phyloP scores from a whole-genome alignment of 2,888 invertebrate species.

The Bombylius major region DNA sequence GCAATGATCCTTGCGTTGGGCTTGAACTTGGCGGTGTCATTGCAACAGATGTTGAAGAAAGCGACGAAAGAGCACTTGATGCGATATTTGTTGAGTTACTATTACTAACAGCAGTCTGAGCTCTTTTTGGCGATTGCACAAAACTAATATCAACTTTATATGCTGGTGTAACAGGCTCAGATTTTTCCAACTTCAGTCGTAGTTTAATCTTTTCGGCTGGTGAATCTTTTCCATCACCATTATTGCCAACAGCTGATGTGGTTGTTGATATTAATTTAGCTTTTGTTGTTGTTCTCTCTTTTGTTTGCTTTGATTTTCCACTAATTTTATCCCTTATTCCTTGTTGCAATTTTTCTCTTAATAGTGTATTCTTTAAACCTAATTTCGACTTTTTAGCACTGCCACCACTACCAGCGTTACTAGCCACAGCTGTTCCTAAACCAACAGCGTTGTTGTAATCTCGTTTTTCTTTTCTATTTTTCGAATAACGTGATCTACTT shows the following conservation, averaged over 20 bases:
- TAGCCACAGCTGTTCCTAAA: neutral
- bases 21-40: slow-evolving; percentile 13
- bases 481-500: slow-evolving; percentile 35
- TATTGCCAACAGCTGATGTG: neutral
- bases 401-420: neutral
- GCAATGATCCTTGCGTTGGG: slow-evolving; percentile 1
- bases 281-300: slow-evolving; percentile 11
- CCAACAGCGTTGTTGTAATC: slow-evolving; percentile 1
- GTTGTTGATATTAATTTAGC: slow-evolving; percentile 19
- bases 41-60: slow-evolving; percentile 12
- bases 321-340: slow-evolving; percentile 27
- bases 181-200: slow-evolving; percentile 69
- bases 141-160: slow-evolving; percentile 73
- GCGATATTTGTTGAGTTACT: slow-evolving; percentile 24
- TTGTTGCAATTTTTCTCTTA: slow-evolving; percentile 31
- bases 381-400: slow-evolving; percentile 24
- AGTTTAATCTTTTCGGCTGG: slow-evolving; percentile 64
- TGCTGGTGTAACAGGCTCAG: slow-evolving; percentile 63
- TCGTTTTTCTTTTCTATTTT: slow-evolving; percentile 7
- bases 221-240: slow-evolving; percentile 1
- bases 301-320: slow-evolving; percentile 19
- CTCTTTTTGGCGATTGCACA: slow-evolving; percentile 41
- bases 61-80: slow-evolving; percentile 6
- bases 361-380: slow-evolving; percentile 16
- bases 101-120: slow-evolving; percentile 20